These are phyloP conservation scores for Phrynosoma platyrhinos DNA, from an alignment of 2,113 vertebrate species.

Conservation along the genomic window DNA sequence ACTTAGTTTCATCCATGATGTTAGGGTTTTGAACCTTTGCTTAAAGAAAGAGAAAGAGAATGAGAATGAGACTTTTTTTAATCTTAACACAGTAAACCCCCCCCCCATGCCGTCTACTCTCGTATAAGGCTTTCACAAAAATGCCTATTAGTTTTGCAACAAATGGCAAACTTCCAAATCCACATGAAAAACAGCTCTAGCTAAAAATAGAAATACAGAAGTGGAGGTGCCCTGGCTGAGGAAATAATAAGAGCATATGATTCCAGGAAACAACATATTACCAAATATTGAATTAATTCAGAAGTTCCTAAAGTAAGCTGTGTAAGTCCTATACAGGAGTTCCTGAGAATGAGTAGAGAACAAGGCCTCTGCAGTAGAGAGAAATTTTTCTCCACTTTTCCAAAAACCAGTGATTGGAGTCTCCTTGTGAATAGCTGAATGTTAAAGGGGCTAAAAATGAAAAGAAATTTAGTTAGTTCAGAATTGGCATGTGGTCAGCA, in stretches of 20 bases:
- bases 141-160: not conserved
- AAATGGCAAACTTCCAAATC: constrained; percentile 1
- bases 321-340: not conserved
- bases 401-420: not conserved
- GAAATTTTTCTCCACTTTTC: not conserved
- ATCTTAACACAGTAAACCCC: not conserved
- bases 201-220: not conserved
- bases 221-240: not conserved
- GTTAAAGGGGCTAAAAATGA: too few relatives aligned
- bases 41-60: not conserved
- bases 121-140: not conserved
- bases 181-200: not conserved
- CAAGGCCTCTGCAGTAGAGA: not conserved
- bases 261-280: not conserved
- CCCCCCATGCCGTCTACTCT: not conserved
- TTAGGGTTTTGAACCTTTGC: not conserved
- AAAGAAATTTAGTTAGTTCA: too few relatives aligned
- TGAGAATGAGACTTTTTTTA: not conserved
- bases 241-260: constrained; percentile 2
- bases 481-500: too few relatives aligned
- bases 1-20: not conserved
- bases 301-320: not conserved
- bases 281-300: not conserved
- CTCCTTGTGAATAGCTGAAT: not conserved
- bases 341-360: not conserved